A percentile compares a stretch with the other conserved stretches of the same genome.
phyloP scores from a whole-genome alignment of 2,797 vertebrate species.

The Coccyzus lansbergi region DNA sequence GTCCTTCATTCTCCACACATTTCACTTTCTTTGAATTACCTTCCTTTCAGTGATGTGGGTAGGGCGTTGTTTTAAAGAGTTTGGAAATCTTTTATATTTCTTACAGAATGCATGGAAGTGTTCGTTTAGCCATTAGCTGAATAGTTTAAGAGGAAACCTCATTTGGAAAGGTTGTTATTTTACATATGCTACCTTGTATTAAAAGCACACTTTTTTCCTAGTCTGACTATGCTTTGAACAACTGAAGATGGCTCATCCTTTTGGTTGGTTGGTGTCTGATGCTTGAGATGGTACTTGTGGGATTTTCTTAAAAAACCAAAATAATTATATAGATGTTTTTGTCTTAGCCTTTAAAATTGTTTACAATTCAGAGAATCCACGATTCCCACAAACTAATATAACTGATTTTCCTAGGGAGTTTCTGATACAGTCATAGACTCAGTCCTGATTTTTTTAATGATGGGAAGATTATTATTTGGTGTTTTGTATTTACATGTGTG shows the following conservation, averaged over 20 bases:
- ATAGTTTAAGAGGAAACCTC: not conserved
- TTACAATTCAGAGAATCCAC: not conserved
- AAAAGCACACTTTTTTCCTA: conserved; percentile 9
- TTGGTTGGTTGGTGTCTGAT: not conserved
- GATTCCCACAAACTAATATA: not conserved
- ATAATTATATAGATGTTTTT: not conserved
- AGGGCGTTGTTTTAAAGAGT: not conserved
- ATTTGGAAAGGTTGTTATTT: not conserved
- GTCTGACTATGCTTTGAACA: not conserved
- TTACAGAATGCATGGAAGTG: not conserved
- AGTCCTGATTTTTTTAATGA: not conserved
- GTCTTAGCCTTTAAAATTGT: not conserved
- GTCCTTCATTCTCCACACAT: not conserved
- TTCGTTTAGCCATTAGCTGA: not conserved
- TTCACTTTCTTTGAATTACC: not conserved
- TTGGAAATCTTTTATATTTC: not conserved
- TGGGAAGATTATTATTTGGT: not conserved
- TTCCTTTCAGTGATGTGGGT: not conserved
- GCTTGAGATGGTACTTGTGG: not conserved
- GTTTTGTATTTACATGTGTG: not conserved
- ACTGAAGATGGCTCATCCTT: not conserved
- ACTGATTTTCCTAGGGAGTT: not conserved
- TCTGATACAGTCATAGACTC: not conserved
- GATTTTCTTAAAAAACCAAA: not conserved
- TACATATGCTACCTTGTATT: not conserved